Evolutionary conservation across 2,888 invertebrate genomes (phyloP), one percentile per base, ranked within the genome.

Genomic region (Herminia tarsipennalis): DNA sequence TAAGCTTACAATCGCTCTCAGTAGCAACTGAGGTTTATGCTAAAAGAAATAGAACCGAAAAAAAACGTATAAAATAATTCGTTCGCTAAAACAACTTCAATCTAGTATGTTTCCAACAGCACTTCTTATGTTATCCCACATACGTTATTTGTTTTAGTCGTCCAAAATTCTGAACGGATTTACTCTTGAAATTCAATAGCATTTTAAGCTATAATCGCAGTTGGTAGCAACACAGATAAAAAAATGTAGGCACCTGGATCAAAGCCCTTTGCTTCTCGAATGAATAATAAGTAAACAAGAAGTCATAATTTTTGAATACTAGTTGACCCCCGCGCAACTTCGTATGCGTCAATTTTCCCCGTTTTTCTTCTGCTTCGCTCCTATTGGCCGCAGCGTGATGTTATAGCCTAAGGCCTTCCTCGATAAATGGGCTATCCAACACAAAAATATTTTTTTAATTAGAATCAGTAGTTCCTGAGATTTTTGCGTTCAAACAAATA

Each of bases 51-150:
- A 48, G 37, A 16, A 12, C 37, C 33, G 13, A 12, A 14, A 39
- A 46, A 56, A 40, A 32, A 18, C 38, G 14, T 6, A 46, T 21
- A 37, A 35, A 53, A 28, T 28, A 21, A 33, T 30, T 21, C 10
- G 20, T 35, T 40, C n/a, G 25, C 13, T 16, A 39, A 47, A 50
- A 30, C 22, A 36, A 22, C 21, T 56, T 45, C 32, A 37, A 50
- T 51, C 25, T 30, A 40, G 29, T 37, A 38, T 24, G 45, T 47
- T 53, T 45, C 24, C 32, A 41, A 36, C 38, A 47, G 29, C 9
- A 47, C 22, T 35, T 10, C 24, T 28, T 21, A 6, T 35, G 13
- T 5, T 32, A 25, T 22, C 38, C 39, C 13, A 22, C 16, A 3
- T 10, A 29, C 22, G 21, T 25, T 37, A 47, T 36, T 30, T 34